Evolutionary conservation across 2,113 vertebrate genomes (phyloP), one percentile per base, ranked within the genome.

Genomic region (Gobiocypris rarus): DNA sequence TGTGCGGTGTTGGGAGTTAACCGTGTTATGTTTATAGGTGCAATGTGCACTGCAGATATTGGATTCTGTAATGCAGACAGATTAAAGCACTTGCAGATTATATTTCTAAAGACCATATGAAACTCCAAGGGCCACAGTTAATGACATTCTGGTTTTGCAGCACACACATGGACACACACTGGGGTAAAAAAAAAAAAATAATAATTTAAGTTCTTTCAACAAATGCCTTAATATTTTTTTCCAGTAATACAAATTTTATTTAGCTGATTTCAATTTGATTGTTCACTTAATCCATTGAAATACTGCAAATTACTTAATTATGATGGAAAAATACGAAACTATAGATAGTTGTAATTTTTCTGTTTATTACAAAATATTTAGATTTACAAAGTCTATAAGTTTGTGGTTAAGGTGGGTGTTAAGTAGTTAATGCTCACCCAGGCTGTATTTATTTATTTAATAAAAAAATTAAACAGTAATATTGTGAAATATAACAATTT

Each of bases 1-100:
- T 86, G 87, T 58, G 59, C 52, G 52, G 84, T 84, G 85, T 86
- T 82, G 45, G 84, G 77, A 88, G 84, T 81, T 81, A 88, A 86
- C 52, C 5, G 43, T 65, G 52, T 88, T 88, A 85, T 45, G 73
- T 74, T 73, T 58, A 83, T 81, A 26, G 87, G 76, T 28, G 81
- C 52, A 71, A 65, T 59, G 81, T 50, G 24, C 48, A 24, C 80
- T 28, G 82, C 61, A 77, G 87, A 88, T 86, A 88, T 88, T 84
- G 82, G 81, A 48, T 86, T 22, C 61, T 58, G 41, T 88, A 84
- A 86, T 81, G 81, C 76, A 86, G 87, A 88, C 77, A 54, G 85
- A 88, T 83, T 85, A 88, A 88, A 67, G 81, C 28, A 48, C 52
- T 78, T 56, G 71, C 54, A 31, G 82, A 83, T 85, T 65, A 78